Base-by-base conservation (phyloP, 35 echinoderm and acorn worm species). In the Nesometra sesokonis region DNA sequence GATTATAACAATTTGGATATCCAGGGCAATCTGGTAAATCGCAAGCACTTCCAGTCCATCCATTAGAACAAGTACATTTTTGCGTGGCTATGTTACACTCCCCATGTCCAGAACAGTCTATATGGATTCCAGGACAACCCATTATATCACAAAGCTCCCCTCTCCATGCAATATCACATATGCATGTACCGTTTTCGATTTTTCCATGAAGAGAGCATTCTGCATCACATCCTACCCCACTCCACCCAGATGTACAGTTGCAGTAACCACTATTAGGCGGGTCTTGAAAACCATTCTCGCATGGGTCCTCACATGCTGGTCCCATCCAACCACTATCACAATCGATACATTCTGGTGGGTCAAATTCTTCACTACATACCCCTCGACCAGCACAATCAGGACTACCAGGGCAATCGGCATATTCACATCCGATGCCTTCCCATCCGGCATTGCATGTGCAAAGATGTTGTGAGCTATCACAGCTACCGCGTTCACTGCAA, bases 1-100 rank as follows among this genome's bases (percentile, higher is more conserved):
- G 87, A 11, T 81, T 85, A 82, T 80, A 88, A 82, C 94, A 97
- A 37, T 97, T 91, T 9, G 94, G 94, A 35, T 93, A 78, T 27
- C 94, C 94, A 34, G 94, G 94, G 33, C 94, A 97, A 78, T 97
- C 94, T 80, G 94, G 90, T n/a, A 88, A 82, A 43, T 93, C 87
- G 52, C 94, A 97, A 30, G 37, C 94, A 11, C 87, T 78, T 29
- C 94, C 94, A 34, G 94, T 91, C 94, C 94, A 97, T 38, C 88
- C 94, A 88, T 91, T 88, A 36, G 38, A 38, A 85, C 94, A 97
- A 13, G 85, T 93, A 47, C 94, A 97, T 38, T 97, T 88, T 88
- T 97, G 94, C 27, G 80, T 86, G n/a, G 84, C 94, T 81, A 84
- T 88, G 46, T 97, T 97, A 52, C 94, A 97, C 32, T 97, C 87